These are phyloP conservation scores for Notarius lentiginosus DNA, from an alignment of 2,113 vertebrate genomes.

Conservation along the genomic window DNA sequence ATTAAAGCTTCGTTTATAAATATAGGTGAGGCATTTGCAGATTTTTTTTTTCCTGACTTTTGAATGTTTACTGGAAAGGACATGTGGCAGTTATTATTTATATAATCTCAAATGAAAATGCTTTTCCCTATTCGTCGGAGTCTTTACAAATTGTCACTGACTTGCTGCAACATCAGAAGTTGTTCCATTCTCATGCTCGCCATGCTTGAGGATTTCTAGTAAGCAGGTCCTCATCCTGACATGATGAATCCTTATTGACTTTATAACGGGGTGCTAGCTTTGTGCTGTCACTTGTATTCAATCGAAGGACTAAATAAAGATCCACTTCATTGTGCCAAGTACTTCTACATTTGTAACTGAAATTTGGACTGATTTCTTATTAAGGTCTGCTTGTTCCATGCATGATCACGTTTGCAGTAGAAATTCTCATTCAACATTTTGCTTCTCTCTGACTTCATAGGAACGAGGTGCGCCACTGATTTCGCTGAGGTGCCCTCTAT, in stretches of 20 bases:
- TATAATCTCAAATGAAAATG: not conserved
- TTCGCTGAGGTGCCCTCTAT: slow-evolving; percentile 98
- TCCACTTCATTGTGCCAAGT: not conserved
- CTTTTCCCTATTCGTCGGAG: not conserved
- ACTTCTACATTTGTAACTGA: not conserved
- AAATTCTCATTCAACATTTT: not conserved
- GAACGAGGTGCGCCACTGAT: slow-evolving; percentile 95
- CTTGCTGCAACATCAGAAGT: not conserved
- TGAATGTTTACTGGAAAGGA: too few relatives aligned
- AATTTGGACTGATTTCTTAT: not conserved
- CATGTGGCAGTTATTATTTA: not conserved
- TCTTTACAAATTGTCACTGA: not conserved
- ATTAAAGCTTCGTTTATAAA: not conserved
- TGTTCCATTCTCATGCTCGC: not conserved
- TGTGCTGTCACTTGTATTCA: not conserved
- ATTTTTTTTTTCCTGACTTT: too few relatives aligned
- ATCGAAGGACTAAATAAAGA: not conserved
- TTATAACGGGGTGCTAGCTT: not conserved
- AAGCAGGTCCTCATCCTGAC: too few relatives aligned
- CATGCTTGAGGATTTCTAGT: not conserved
- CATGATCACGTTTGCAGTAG: not conserved
- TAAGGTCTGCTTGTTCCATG: not conserved
- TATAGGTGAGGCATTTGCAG: not conserved
- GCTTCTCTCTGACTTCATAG: slow-evolving; percentile 62
- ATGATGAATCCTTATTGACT: too few relatives aligned